phyloP scores from a whole-genome alignment of 2,888 invertebrate species.

The Linyphia triangularis region DNA sequence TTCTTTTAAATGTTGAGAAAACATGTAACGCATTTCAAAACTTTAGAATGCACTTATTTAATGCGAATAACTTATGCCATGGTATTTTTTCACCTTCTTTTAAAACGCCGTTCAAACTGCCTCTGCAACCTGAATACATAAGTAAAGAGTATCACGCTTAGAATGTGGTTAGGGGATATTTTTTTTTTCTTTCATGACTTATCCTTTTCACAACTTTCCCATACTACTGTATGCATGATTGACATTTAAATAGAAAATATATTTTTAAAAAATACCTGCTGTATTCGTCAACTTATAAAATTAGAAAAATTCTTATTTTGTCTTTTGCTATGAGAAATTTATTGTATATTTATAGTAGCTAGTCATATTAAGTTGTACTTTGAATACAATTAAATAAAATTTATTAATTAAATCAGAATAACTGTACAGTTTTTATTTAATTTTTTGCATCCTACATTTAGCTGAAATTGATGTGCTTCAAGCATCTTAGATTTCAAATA shows the following conservation, averaged over 20 bases:
- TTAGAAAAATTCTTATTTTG: no score
- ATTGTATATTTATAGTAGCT: no score
- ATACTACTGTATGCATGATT: constrained; percentile 21
- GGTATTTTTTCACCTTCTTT: constrained; percentile 13
- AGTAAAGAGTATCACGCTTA: constrained; percentile 7
- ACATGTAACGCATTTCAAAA: constrained; percentile 50
- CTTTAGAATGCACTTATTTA: constrained; percentile 62
- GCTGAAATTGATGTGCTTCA: no score
- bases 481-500: no score
- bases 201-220: background rate
- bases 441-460: no score
- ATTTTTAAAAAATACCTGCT: no score
- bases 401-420: no score
- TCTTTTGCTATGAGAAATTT: no score
- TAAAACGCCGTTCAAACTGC: constrained; percentile 44
- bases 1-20: constrained; percentile 18
- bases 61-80: constrained; percentile 60
- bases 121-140: constrained; percentile 33
- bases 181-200: constrained; percentile 11
- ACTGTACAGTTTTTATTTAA: no score
- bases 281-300: no score
- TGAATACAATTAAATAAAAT: no score
- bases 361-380: no score
- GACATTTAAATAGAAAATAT: constrained; percentile 6
- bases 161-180: background rate